Evolutionary conservation across 2,113 vertebrate genomes (phyloP).

Genomic region (Alectura lathami): DNA sequence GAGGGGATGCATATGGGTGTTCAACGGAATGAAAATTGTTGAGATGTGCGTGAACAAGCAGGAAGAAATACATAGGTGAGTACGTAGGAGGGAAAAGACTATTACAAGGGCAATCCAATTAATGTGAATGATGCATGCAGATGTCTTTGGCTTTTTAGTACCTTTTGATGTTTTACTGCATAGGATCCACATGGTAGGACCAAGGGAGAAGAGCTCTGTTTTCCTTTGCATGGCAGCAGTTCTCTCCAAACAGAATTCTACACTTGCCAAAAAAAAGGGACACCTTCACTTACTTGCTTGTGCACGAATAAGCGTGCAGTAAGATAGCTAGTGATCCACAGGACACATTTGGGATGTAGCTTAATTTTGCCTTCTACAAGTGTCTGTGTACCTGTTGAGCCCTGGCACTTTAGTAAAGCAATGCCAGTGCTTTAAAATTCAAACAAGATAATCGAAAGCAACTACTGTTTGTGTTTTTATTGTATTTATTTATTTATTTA

Average conservation of each 20-base stretch:
- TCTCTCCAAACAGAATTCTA: neutral
- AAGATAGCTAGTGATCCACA: neutral
- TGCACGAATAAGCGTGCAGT: neutral
- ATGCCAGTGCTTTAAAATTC: neutral
- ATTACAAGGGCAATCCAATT: slow-evolving; percentile 48
- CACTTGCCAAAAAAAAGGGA: neutral
- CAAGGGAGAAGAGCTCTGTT: neutral
- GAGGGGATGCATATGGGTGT: neutral
- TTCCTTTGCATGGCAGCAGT: neutral
- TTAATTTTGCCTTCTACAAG: neutral
- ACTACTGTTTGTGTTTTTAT: neutral
- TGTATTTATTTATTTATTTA: neutral
- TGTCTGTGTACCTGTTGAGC: neutral
- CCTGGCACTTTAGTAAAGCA: neutral
- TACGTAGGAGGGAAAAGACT: slow-evolving; percentile 4
- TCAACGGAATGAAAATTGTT: slow-evolving; percentile 9
- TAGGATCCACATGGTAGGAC: neutral
- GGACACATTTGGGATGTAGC: neutral
- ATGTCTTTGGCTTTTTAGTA: slow-evolving; percentile 21
- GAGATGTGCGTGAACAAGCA: slow-evolving; percentile 25
- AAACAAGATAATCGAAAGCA: neutral
- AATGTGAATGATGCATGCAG: slow-evolving; percentile 56
- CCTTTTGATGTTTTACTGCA: neutral
- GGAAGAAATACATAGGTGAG: slow-evolving; percentile 21
- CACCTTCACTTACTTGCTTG: neutral